These are phyloP conservation scores for Thripadectes ignobilis DNA, from an alignment of 2,797 vertebrate genomes.

Conservation along the genomic window DNA sequence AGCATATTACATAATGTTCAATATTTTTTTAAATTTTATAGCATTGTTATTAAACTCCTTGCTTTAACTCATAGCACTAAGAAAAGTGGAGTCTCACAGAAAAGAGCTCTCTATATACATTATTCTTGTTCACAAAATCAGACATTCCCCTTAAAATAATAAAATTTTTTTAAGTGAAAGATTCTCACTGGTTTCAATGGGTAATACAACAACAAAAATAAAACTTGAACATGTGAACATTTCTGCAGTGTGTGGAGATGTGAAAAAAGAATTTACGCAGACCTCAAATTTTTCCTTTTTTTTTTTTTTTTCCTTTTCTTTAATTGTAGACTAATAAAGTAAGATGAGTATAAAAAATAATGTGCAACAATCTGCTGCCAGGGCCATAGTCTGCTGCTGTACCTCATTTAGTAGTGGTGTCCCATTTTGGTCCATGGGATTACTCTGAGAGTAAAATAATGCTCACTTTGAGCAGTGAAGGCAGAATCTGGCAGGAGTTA, in stretches of 20 bases:
- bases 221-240: neutral
- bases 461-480: constrained; percentile 9
- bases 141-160: neutral
- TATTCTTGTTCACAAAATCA: neutral
- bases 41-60: constrained; percentile 1
- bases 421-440: neutral
- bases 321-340: neutral
- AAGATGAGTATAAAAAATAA: neutral
- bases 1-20: neutral
- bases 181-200: neutral
- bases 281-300: neutral
- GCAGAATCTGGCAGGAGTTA: constrained; percentile 57
- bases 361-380: neutral
- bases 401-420: neutral
- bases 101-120: neutral
- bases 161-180: neutral
- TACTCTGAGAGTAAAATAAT: constrained; percentile 2
- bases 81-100: neutral
- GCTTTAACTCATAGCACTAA: neutral
- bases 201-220: neutral
- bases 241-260: neutral
- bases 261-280: neutral
- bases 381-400: neutral
- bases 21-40: neutral
- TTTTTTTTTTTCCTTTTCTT: neutral